Percentiles rank a stretch among this genome's conserved stretches.
Evolutionary conservation across 1,140 invertebrate species (phyloP).

Genomic region (Drosophila sproati): DNA sequence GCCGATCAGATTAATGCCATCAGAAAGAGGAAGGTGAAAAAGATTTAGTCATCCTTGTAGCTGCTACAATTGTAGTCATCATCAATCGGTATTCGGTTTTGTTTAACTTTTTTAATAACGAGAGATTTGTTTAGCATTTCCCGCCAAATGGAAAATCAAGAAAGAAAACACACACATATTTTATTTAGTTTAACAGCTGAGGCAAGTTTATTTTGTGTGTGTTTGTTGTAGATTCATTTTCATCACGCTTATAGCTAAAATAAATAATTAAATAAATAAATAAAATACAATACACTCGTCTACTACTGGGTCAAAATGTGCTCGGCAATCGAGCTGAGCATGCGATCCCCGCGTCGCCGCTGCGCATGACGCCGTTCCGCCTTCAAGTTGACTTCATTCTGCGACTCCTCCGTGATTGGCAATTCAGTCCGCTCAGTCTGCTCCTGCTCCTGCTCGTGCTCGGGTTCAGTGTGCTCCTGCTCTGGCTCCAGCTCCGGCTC

Average conservation of each 20-base stretch:
- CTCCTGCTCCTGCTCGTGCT: constrained; percentile 8
- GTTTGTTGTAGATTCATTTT: constrained; percentile 51
- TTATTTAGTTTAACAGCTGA: constrained; percentile 55
- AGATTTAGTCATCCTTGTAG: constrained; percentile 52
- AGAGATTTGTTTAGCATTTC: constrained; percentile 34
- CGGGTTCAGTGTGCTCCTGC: constrained; percentile 12
- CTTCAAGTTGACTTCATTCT: constrained; percentile 68
- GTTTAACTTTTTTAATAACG: constrained; percentile 1
- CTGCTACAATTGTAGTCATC: constrained; percentile 18
- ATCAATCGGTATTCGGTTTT: constrained; percentile 44
- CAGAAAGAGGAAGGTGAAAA: constrained; percentile 82
- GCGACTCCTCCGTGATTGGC: constrained; percentile 34
- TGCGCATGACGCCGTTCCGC: constrained; percentile 62
- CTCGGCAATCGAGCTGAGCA: constrained; percentile 60
- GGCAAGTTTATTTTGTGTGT: constrained; percentile 76
- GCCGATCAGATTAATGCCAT: constrained; percentile 86
- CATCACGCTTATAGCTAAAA: constrained; percentile 79
- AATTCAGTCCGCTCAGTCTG: constrained; percentile 11
- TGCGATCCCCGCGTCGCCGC: constrained; percentile 60
- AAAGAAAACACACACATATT: not conserved
- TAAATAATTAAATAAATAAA: constrained; percentile 80
- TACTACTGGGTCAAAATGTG: constrained; percentile 67
- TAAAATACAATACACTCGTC: constrained; percentile 1
- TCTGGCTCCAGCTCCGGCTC: not conserved
- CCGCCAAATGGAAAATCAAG: not conserved